Percentiles rank a stretch among this genome's conserved stretches.
These are phyloP conservation scores for Rhagologus leucostigma DNA, from an alignment of 2,113 vertebrate genomes.

Conservation along the genomic window DNA sequence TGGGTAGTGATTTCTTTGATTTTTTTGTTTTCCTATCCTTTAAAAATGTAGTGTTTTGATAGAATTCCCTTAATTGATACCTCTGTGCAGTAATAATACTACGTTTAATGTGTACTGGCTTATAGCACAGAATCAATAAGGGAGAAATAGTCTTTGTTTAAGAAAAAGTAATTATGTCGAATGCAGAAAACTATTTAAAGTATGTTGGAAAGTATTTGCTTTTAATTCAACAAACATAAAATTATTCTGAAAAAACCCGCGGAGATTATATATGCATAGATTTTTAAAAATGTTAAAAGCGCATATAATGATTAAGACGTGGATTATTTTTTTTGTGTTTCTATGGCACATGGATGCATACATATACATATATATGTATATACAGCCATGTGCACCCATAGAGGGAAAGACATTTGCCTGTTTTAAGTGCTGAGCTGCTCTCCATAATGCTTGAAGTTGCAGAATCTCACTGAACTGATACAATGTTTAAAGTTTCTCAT, in stretches of 20 bases:
- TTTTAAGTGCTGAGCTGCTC: not conserved
- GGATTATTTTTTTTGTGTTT: not conserved
- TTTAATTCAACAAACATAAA: not conserved
- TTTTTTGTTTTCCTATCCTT: not conserved
- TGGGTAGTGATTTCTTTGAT: not conserved
- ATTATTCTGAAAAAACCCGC: not conserved
- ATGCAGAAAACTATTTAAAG: not conserved
- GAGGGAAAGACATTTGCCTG: not conserved
- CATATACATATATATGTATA: fast-evolving
- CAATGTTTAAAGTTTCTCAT: not conserved
- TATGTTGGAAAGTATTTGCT: not conserved
- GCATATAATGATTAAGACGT: not conserved
- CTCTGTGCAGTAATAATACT: not conserved
- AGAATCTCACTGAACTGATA: not conserved
- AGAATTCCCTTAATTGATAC: not conserved
- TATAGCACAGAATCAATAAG: not conserved
- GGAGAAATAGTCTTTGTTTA: not conserved
- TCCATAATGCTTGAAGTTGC: not conserved
- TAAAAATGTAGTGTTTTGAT: not conserved
- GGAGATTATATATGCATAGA: too few relatives aligned
- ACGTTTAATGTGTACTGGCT: not conserved
- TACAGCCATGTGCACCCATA: not conserved
- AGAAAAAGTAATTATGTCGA: not conserved
- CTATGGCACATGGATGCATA: fast-evolving
- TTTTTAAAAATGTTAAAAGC: not conserved